Conservation (phyloP, 2,113 vertebrate genomes). For the Echinops telfairi region DNA sequence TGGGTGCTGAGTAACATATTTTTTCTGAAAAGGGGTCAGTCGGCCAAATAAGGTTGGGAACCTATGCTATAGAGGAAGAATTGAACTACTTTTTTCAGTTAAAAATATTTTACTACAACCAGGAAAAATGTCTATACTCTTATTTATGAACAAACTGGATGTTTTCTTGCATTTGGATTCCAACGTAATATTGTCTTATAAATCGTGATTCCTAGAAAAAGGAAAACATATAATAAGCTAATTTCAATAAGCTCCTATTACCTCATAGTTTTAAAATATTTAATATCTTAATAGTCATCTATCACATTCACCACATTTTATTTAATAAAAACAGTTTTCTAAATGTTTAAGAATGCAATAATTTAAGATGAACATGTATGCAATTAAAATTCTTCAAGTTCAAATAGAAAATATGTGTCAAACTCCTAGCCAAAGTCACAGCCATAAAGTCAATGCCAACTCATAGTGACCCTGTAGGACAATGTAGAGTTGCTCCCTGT, state of each 20-base stretch:
- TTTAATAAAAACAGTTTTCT: constrained; percentile 44
- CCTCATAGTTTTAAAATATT: background rate
- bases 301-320: background rate
- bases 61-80: background rate
- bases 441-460: too few species aligned
- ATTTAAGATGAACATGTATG: background rate
- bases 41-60: too few species aligned
- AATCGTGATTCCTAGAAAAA: constrained; percentile 66
- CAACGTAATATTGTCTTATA: constrained; percentile 55
- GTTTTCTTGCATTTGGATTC: constrained; percentile 24
- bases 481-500: too few species aligned
- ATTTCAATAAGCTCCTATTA: constrained; percentile 62
- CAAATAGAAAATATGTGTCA: background rate
- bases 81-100: background rate
- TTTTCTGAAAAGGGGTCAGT: too few species aligned
- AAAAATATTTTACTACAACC: constrained; percentile 28
- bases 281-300: constrained; percentile 36
- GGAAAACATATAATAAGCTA: background rate
- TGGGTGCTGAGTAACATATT: too few species aligned
- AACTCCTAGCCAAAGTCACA: too few species aligned
- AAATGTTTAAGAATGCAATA: constrained; percentile 34
- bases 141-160: constrained; percentile 55
- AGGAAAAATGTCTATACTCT: background rate
- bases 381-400: background rate
- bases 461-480: too few species aligned